A percentile compares a stretch with the other conserved stretches of the same genome.
phyloP scores from a whole-genome alignment of 2,113 vertebrate species.

The Calidris pygmaea region DNA sequence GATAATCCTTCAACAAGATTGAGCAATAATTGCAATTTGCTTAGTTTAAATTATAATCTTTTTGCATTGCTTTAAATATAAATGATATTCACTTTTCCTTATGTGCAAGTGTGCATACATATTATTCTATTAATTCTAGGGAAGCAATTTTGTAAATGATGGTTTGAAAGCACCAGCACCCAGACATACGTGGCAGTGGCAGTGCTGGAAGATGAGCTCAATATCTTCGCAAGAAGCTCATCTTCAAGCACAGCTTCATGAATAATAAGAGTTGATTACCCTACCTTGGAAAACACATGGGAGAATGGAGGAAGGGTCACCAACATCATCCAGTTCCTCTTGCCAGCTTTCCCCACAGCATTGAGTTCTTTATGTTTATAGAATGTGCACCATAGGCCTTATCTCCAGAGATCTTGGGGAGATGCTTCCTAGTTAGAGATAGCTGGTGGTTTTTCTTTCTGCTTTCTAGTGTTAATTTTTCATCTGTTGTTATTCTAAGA shows the following conservation, averaged over 20 bases:
- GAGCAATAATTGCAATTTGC: constrained; percentile 66
- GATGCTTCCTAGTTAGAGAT: background rate
- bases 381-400: background rate
- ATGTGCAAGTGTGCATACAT: constrained; percentile 14
- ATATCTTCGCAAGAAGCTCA: background rate
- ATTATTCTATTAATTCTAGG: constrained; percentile 52
- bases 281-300: background rate
- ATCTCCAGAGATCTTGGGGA: background rate
- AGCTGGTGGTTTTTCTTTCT: background rate
- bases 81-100: constrained; percentile 39
- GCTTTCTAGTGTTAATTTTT: background rate
- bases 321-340: background rate
- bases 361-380: background rate
- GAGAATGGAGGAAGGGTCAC: background rate
- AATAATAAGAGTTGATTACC: constrained; percentile 5
- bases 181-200: background rate
- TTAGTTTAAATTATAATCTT: constrained; percentile 62
- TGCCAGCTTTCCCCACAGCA: background rate
- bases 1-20: constrained; percentile 63
- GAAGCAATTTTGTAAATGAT: constrained; percentile 17
- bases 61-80: constrained; percentile 55
- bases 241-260: background rate
- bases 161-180: background rate
- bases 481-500: background rate
- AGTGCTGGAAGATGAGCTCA: background rate